A percentile compares a stretch with the other conserved stretches of the same genome.
These are phyloP conservation scores for Onychostoma macrolepis DNA, from an alignment of 2,113 vertebrate species.

Conservation along the genomic window DNA sequence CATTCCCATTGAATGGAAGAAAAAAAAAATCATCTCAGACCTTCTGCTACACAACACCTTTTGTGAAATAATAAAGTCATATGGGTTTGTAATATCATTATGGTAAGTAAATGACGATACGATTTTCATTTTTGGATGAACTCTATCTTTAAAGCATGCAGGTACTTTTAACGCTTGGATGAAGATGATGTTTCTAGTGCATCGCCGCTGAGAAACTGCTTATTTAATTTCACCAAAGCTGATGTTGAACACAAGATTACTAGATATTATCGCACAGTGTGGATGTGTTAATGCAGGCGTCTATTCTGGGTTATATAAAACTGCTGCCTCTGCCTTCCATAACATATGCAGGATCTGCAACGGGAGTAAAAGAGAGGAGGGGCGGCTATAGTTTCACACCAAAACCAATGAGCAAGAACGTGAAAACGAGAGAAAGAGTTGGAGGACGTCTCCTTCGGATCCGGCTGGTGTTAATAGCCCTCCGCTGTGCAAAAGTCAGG, in stretches of 20 bases:
- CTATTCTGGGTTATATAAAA: constrained; percentile 18
- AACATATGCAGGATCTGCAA: constrained; percentile 42
- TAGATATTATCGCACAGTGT: constrained; percentile 15
- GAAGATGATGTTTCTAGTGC: neutral
- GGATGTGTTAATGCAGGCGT: constrained; percentile 38
- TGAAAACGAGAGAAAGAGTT: neutral
- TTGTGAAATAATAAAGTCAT: neutral
- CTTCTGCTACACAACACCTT: neutral
- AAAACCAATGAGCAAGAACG: neutral
- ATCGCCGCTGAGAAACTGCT: constrained; percentile 13
- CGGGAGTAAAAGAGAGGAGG: neutral
- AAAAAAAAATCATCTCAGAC: neutral
- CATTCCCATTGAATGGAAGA: neutral
- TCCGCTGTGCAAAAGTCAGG: constrained; percentile 14
- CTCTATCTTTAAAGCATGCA: neutral
- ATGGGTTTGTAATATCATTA: neutral
- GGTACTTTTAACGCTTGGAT: neutral
- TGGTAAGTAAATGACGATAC: neutral
- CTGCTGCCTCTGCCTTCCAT: constrained; percentile 18
- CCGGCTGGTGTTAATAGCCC: constrained; percentile 47
- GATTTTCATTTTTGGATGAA: neutral
- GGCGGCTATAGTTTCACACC: constrained; percentile 6
- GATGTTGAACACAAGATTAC: constrained; percentile 1
- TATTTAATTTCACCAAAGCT: constrained; percentile 27
- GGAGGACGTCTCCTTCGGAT: constrained; percentile 17